These are phyloP conservation scores for Phoeniculus purpureus DNA, from an alignment of 2,797 vertebrate species.

Conservation along the genomic window DNA sequence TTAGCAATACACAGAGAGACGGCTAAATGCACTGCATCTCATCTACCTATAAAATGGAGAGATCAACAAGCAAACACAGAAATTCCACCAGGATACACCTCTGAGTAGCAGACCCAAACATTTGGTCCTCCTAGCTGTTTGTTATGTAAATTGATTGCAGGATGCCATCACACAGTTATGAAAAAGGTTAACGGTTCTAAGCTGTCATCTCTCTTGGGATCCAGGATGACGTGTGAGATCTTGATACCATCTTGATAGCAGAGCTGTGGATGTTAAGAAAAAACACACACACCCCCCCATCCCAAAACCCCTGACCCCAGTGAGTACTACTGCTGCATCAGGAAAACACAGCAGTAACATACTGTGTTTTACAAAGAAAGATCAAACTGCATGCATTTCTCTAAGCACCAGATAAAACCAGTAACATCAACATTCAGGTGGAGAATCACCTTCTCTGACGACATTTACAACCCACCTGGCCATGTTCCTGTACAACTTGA, in stretches of 20 bases:
- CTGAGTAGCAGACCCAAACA: neutral
- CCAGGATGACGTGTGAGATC: neutral
- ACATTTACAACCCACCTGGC: no score
- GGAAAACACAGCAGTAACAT: neutral
- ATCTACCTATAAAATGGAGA: neutral
- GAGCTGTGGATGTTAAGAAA: neutral
- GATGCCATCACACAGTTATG: constrained; percentile 8
- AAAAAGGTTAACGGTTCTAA: constrained; percentile 42
- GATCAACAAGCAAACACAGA: neutral
- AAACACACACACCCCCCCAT: neutral
- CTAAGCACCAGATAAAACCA: neutral
- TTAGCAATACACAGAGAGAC: neutral
- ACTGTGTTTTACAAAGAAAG: neutral
- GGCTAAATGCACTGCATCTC: neutral
- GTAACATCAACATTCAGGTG: neutral
- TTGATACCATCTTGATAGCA: neutral
- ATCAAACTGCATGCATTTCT: neutral
- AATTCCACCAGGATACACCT: neutral
- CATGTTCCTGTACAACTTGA: no score
- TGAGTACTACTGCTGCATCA: neutral
- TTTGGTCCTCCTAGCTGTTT: neutral
- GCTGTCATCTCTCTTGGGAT: constrained; percentile 1
- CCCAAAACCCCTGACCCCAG: neutral
- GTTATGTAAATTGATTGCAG: constrained; percentile 3
- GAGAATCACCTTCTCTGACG: neutral